Evolutionary conservation across 2,797 vertebrate species (phyloP), one percentile per base, ranked within the genome.

Genomic region (Stomatorhinus walkeri): DNA sequence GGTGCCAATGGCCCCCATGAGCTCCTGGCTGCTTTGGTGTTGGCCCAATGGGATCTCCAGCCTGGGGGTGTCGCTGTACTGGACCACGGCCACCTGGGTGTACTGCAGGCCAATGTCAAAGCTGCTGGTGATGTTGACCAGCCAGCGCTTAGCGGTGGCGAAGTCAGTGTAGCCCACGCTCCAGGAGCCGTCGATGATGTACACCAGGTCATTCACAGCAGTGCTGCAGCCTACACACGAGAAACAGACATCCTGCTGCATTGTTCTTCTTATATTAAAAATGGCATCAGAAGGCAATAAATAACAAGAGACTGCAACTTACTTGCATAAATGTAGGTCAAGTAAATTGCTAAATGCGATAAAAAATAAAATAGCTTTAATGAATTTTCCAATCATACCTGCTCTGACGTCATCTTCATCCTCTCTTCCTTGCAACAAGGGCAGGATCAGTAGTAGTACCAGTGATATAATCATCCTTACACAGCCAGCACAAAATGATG

Each of bases 61-160:
- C 1, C 93, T 91, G 54, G 94, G 93, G 0, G 91, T 92, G 89
- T 95, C 94, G 32, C 94, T 95, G 93, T 94, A 95, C 90, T 95
- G 94, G 40, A 95, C 91, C 83, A 94, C 92, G 1, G 92, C 93
- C 87, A 94, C 94, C 89, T 94, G 94, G 28, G 93, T 94, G 89
- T 93, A 92, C 12, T 76, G 79, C 9, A 91, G 91, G 83, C 93
- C 93, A 32, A 95, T 91, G 46, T 93, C 92, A 59, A 94, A 94
- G 51, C 92, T 90, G 7, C 87, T 91, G 79, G 93, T 94, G 91
- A 95, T 91, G 89, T 95, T 94, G 89, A 93, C 89, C 12, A 95
- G 90, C 94, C 94, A 95, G 12, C 89, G 93, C 87, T 95, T 95
- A 59, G 93, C 94, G 3, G 92, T 91, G 87, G 93, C 90, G 89